Evolutionary conservation across 2,113 vertebrate species (phyloP), one percentile per base, ranked within the genome.

Genomic region (Synodontis membranacea): DNA sequence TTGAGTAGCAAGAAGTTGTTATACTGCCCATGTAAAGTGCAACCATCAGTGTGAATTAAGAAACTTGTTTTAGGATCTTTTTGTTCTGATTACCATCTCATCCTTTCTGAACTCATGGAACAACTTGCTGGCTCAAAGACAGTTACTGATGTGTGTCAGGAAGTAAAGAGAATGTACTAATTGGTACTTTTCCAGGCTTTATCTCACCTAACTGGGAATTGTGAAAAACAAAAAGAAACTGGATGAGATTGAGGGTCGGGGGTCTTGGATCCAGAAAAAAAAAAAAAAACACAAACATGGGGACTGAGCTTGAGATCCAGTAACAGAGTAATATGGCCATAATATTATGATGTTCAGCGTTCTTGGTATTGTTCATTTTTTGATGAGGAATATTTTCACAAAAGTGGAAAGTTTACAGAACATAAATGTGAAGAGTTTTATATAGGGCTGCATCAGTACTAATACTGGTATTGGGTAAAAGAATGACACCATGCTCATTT

Each of bases 401-500:
- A 60, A 79, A 64, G 83, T 85, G 84, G n/a, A 78, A 78, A 50
- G 75, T 86, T 86, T 86, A 80, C 75, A 80, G 60, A 66, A 50
- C 4, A 52, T 68, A 68, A 80, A 86, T 86, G 75, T 86, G 60
- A 86, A 85, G 44, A 68, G 75, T 54, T 80, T 39, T 58, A 39
- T 7, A 11, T 39, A 42, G 78, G 31, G 78, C 42, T 58, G 78
- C 34, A 58, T 80, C 52, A 80, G 3, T 58, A 58, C 21, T 11
- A 19, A 39, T 37, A 25, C 52, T 7, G 54, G 31, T 25, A 80
- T 80, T 58, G 11, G 1, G 48, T 12, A 79, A 79, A 4, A 3
- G 11, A 28, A 28, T 7, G 21, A 80, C 39, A 58, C 54, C 23
- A 7, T 58, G 52, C 78, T 39, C 5, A 80, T 39, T 39, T 39